Evolutionary conservation across 2,113 vertebrate genomes (phyloP).

Genomic region (Eolophus roseicapilla): DNA sequence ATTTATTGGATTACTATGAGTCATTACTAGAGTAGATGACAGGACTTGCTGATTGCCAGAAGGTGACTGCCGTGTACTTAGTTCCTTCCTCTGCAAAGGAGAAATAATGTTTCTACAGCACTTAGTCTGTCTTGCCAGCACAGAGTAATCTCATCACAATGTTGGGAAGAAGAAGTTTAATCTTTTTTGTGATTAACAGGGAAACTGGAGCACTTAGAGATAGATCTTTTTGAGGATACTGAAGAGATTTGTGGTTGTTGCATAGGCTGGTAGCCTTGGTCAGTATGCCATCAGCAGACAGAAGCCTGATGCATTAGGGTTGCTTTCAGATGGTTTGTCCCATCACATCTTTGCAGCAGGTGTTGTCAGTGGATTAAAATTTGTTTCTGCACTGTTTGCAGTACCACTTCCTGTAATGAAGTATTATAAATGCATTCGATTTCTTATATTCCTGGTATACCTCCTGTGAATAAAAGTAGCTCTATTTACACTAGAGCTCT

Average conservation of each 20-base stretch:
- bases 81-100: not conserved
- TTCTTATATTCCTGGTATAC: not conserved
- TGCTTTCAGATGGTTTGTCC: not conserved
- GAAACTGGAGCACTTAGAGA: not conserved
- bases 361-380: not conserved
- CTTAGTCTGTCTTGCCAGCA: not conserved
- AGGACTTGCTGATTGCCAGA: not conserved
- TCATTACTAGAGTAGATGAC: not conserved
- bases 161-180: not conserved
- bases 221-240: not conserved
- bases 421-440: not conserved
- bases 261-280: not conserved
- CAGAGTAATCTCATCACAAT: not conserved
- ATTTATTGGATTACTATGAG: not conserved
- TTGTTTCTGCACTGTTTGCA: not conserved
- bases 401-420: not conserved
- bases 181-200: not conserved
- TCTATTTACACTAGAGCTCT: not conserved
- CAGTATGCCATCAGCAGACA: not conserved
- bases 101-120: not conserved
- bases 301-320: not conserved
- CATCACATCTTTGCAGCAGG: not conserved
- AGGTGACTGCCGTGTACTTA: not conserved
- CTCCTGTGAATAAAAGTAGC: not conserved
- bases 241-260: not conserved